Conservation (phyloP, 2,797 vertebrate species). For the Loris lydekkerianus region DNA sequence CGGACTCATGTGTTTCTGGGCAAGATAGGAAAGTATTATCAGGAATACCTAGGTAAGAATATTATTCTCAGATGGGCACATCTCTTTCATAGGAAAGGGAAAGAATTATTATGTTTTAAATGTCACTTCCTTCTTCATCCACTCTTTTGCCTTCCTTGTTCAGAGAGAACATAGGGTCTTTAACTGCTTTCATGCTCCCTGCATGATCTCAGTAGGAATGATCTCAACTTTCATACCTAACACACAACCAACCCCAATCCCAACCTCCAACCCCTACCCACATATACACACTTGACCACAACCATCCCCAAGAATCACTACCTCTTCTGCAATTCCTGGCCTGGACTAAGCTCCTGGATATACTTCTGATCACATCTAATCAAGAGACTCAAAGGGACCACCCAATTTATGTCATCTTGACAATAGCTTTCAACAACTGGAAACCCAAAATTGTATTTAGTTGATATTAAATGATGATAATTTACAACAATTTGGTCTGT, state of each 20-base stretch:
- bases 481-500: neutral
- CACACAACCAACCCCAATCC: neutral
- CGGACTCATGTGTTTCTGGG: neutral
- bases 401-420: neutral
- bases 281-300: neutral
- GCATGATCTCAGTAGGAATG: neutral
- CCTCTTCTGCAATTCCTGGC: neutral
- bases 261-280: neutral
- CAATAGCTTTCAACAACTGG: neutral
- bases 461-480: neutral
- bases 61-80: slow-evolving; percentile 9
- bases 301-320: neutral
- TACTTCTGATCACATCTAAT: neutral
- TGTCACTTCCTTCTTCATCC: neutral
- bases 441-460: neutral
- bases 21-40: slow-evolving; percentile 11
- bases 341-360: neutral
- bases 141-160: slow-evolving; percentile 13
- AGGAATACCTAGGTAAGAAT: slow-evolving; percentile 8
- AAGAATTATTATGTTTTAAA: slow-evolving; percentile 33
- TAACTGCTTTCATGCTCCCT: neutral
- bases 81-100: neutral
- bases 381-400: neutral
- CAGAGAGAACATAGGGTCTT: neutral
- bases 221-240: neutral